phyloP scores from a whole-genome alignment of 2,113 vertebrate genomes.

The Macquaria australasica region DNA sequence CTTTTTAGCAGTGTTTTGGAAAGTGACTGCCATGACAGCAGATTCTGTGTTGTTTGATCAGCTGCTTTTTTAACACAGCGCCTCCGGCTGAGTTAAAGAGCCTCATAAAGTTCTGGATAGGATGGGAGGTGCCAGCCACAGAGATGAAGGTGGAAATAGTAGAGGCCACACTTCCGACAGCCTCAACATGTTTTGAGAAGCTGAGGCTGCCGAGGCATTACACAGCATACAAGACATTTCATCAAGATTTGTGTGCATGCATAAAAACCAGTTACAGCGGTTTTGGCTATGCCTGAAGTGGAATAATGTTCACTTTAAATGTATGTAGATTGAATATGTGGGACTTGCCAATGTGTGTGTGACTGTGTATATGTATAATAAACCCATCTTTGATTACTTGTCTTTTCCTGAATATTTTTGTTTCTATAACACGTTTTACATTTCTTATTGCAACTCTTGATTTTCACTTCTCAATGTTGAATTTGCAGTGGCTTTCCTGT shows the following conservation, averaged over 20 bases:
- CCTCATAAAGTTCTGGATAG: conserved; percentile 66
- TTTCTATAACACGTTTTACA: not conserved
- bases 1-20: not conserved
- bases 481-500: not conserved
- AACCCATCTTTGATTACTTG: not conserved
- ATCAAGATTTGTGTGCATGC: conserved; percentile 54
- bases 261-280: conserved; percentile 50
- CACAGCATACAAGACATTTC: conserved; percentile 35
- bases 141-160: conserved; percentile 67
- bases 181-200: conserved; percentile 65
- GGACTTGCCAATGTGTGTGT: not conserved
- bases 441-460: not conserved
- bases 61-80: conserved; percentile 24
- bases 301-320: not conserved
- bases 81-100: conserved; percentile 57
- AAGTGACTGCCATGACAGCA: not conserved
- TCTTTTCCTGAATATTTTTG: not conserved
- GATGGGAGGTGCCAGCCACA: conserved; percentile 64
- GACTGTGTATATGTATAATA: not conserved
- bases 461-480: too few relatives aligned
- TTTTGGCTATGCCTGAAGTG: conserved; percentile 47
- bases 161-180: conserved; percentile 45
- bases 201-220: conserved; percentile 66
- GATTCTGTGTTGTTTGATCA: not conserved
- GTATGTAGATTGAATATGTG: not conserved